Percentiles rank a stretch among this genome's conserved stretches.
These are phyloP conservation scores for Hyla sarda DNA, from an alignment of 2,113 vertebrate genomes.

Conservation along the genomic window DNA sequence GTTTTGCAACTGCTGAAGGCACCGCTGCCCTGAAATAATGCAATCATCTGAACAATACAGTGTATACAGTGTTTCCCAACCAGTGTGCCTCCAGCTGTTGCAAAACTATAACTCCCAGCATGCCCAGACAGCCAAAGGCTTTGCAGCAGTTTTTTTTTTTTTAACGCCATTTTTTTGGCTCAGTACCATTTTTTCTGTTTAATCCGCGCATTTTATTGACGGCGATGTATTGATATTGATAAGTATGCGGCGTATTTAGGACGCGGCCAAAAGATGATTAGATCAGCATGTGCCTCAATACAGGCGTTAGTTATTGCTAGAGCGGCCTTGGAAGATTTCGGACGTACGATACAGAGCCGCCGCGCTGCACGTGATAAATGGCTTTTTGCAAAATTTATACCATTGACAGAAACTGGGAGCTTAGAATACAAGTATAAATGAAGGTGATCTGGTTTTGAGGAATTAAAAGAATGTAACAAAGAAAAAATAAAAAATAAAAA, in stretches of 20 bases:
- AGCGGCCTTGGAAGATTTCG: constrained; percentile 36
- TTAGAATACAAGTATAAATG: neutral
- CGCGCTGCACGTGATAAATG: neutral
- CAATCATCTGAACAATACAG: no score
- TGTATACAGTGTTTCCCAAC: no score
- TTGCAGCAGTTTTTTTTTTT: neutral
- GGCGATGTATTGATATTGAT: constrained; percentile 47
- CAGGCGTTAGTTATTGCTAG: constrained; percentile 28
- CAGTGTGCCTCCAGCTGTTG: no score
- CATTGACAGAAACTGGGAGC: neutral
- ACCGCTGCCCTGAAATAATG: no score
- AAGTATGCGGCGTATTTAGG: neutral
- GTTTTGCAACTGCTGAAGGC: no score
- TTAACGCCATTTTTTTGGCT: neutral
- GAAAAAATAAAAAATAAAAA: neutral
- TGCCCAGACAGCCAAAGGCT: no score
- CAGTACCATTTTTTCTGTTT: neutral
- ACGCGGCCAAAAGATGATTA: constrained; percentile 52
- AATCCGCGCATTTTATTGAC: neutral
- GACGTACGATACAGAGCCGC: neutral
- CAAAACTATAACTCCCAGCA: no score
- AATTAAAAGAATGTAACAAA: neutral
- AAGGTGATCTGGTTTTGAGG: neutral
- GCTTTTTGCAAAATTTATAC: constrained; percentile 38
- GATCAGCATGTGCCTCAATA: constrained; percentile 52